Base-by-base conservation (phyloP, 2,797 vertebrate species). In the Anas georgica region DNA sequence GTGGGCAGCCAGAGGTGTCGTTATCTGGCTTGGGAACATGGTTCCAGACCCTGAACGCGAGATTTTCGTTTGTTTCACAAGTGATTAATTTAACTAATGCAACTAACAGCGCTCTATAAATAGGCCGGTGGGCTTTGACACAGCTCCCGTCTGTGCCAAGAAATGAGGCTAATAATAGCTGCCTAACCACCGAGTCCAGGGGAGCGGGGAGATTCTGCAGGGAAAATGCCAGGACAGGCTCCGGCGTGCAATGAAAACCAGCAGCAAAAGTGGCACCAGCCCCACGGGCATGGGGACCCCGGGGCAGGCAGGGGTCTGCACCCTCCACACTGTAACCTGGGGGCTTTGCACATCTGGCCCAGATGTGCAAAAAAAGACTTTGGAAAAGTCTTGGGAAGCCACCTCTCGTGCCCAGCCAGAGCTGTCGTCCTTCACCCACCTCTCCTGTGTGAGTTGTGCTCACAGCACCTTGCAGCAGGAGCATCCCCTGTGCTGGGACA, bases 51-150 rank as follows among this genome's bases (percentile, higher is more conserved):
- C 46, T 67, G 55, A 82, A 77, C 2, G 17, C 25, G 39, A 95
- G 70, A 70, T 84, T 70, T 64, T 48, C 9, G 39, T 93, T 68
- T 64, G 43, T 78, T 82, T 88, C 60, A 77, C 60, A 64, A 85
- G 70, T 68, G 59, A 90, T 93, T 92, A 91, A 92, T 92, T 87
- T 62, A 91, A 95, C 91, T 90, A 95, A 82, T 14, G 21, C 87
- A 48, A 80, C 82, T 64, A 83, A 79, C 8, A 6, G 62, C 64
- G 31, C 80, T 86, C 92, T 90, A 95, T 88, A 95, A 92, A 96
- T 96, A 97, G 88, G 26, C 26, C 11, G 73, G 74, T 95, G 92
- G 90, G 92, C 62, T 96, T 89, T 84, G 68, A 84, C 76, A 94
- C 79, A 88, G 48, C 85, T 88, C 83, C 74, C 77, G 70, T 55